Evolutionary conservation across 2,797 vertebrate genomes (phyloP), one percentile per base, ranked within the genome.

Genomic region (Tenualosa ilisha): DNA sequence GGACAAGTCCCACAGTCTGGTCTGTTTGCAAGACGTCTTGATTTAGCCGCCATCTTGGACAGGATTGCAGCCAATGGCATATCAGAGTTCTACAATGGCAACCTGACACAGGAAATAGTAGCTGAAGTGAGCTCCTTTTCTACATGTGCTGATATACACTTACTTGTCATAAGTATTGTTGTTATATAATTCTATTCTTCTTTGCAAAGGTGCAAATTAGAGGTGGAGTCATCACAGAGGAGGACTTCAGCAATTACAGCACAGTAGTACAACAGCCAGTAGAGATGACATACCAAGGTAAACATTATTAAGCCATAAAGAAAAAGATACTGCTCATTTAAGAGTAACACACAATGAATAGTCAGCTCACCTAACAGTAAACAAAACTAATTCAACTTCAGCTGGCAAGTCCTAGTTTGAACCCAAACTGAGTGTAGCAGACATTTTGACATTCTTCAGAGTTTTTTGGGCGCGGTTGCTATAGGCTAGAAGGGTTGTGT

Each of bases 161-260:
- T 20, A 79, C 17, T 37, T 9, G n/a, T 11, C 8, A 13, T 17
- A 72, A 65, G 40, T 84, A 46, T 84, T 72, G 20, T 65, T 31
- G 50, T 31, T 84, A 43, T 72, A 50, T 49, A 61, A 24, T 75
- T 20, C n/a, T 24, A 4, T 81, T 43, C 54, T 61, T 24, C 82
- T 86, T 49, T 87, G 4, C 82, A 91, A 88, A 99, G 98, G 97
- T 96, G 82, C 95, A 93, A 89, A 94, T 79, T 24, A 94, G 92
- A 2, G 97, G 97, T 1, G 98, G 98, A 22, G 96, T 98, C 86
- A 90, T 99, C 89, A 95, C 92, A 37, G 97, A 97, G 86, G 96
- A 97, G 17, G 98, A 99, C 92, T 97, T 99, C 91, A 95, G 89
- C 90, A 99, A 99, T 90, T 99, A 99, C 94, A 98, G 95, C 1